Evolutionary conservation across 2,888 invertebrate species (phyloP).

Genomic region (Cotesia congregata): DNA sequence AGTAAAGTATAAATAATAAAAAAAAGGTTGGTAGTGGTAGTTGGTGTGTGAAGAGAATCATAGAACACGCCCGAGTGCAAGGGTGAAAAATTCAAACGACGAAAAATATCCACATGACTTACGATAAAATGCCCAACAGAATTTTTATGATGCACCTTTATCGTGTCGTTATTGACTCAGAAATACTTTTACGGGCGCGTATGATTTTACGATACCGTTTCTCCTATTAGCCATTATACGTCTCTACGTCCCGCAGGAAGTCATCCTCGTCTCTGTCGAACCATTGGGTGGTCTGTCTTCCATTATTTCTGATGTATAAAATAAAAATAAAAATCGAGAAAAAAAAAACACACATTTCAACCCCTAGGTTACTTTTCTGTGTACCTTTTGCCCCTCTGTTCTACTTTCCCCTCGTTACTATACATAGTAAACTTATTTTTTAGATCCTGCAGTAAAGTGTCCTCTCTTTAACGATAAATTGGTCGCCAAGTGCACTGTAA

Average conservation of each 20-base stretch:
- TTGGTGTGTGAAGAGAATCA: not conserved
- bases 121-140: constrained; percentile 40
- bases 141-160: constrained; percentile 52
- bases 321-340: not conserved
- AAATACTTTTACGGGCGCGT: constrained; percentile 51
- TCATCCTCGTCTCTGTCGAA: constrained; percentile 7
- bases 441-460: constrained; percentile 27
- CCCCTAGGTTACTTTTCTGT: not conserved
- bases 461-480: constrained; percentile 37
- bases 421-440: constrained; percentile 4
- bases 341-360: not conserved
- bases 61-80: not conserved
- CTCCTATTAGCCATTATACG: constrained; percentile 51
- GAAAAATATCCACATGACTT: constrained; percentile 33
- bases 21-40: not conserved
- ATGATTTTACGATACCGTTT: constrained; percentile 54
- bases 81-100: constrained; percentile 24
- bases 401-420: constrained; percentile 4
- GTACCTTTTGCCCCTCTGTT: constrained; percentile 10
- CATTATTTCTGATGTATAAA: constrained; percentile 28
- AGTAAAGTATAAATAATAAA: not conserved
- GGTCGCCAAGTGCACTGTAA: constrained; percentile 30
- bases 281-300: constrained; percentile 10
- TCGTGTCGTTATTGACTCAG: constrained; percentile 53
- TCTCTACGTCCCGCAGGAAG: constrained; percentile 38